Percentiles rank a stretch among this genome's conserved stretches.
phyloP scores from a whole-genome alignment of 2,888 invertebrate species.

The Altica lythri region DNA sequence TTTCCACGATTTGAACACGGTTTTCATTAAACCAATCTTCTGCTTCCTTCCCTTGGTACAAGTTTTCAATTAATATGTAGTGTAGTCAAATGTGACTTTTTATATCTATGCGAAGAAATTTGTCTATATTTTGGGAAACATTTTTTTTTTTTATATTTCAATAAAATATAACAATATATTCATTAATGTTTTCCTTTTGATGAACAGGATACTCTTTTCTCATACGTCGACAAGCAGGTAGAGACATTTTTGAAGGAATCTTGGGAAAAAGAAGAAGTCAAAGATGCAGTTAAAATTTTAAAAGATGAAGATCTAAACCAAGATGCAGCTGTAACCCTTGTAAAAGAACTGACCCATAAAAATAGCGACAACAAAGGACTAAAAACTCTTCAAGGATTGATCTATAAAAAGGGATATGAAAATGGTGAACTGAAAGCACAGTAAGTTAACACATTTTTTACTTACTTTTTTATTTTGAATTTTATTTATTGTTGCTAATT shows the following conservation, averaged over 20 bases:
- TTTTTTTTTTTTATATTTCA: no score
- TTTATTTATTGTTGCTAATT: background rate
- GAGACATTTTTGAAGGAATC: slow-evolving; percentile 71
- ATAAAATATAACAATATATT: no score
- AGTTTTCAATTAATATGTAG: no score
- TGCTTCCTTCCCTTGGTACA: no score
- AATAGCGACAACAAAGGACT: slow-evolving; percentile 81
- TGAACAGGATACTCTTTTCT: slow-evolving; percentile 79
- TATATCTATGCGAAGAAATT: no score
- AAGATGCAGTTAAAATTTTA: slow-evolving; percentile 69
- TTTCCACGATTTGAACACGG: no score
- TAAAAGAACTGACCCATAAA: slow-evolving; percentile 80
- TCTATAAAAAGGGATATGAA: slow-evolving; percentile 86
- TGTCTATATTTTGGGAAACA: no score
- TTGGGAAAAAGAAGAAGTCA: slow-evolving; percentile 72
- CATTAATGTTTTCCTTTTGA: no score
- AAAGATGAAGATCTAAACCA: slow-evolving; percentile 57
- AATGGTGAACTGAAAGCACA: slow-evolving; percentile 81
- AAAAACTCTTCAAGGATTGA: slow-evolving; percentile 87
- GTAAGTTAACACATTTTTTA: slow-evolving; percentile 66
- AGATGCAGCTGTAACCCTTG: slow-evolving; percentile 69
- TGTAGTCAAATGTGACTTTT: no score
- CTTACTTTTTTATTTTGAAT: slow-evolving; percentile 2
- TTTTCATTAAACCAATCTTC: no score
- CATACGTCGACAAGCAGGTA: slow-evolving; percentile 75